phyloP scores from a whole-genome alignment of 2,888 invertebrate species.

The Temnothorax unifasciatus region DNA sequence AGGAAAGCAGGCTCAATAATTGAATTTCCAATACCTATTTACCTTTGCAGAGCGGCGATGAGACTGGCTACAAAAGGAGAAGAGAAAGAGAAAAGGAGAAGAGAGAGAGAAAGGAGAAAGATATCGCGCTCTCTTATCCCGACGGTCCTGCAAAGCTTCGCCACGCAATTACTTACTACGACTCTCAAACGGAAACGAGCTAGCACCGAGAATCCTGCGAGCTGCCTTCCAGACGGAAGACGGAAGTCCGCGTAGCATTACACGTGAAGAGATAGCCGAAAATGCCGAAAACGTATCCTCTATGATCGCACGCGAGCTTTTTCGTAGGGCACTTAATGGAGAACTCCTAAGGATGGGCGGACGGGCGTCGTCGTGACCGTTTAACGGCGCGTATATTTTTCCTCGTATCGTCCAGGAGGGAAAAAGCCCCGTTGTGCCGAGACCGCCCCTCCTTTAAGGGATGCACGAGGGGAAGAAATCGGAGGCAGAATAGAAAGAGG shows the following conservation, averaged over 20 bases:
- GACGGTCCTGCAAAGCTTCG: constrained; percentile 15
- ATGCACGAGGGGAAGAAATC: constrained; percentile 47
- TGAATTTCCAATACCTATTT: constrained; percentile 77
- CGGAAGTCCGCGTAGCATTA: constrained; percentile 31
- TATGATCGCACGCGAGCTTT: constrained; percentile 54
- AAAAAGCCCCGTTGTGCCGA: constrained; percentile 61
- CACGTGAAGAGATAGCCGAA: constrained; percentile 43
- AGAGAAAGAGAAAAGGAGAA: not conserved
- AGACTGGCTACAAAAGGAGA: constrained; percentile 2
- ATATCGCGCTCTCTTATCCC: constrained; percentile 1
- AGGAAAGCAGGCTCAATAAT: constrained; percentile 68
- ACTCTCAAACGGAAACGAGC: constrained; percentile 5
- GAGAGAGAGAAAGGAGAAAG: not conserved
- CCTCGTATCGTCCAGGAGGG: constrained; percentile 41
- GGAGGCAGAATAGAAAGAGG: constrained; percentile 66
- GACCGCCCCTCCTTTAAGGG: constrained; percentile 75
- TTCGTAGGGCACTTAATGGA: constrained; percentile 74
- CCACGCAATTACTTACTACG: constrained; percentile 51
- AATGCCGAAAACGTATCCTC: constrained; percentile 44
- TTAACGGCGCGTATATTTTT: constrained; percentile 69
- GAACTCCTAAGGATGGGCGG: constrained; percentile 56
- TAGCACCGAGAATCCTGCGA: constrained; percentile 15
- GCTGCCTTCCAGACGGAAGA: constrained; percentile 9
- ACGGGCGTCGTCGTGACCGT: constrained; percentile 54
- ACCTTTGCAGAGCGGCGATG: constrained; percentile 63